These are phyloP conservation scores for Leucophenga varia DNA, from an alignment of 1,140 invertebrate genomes.

Conservation along the genomic window DNA sequence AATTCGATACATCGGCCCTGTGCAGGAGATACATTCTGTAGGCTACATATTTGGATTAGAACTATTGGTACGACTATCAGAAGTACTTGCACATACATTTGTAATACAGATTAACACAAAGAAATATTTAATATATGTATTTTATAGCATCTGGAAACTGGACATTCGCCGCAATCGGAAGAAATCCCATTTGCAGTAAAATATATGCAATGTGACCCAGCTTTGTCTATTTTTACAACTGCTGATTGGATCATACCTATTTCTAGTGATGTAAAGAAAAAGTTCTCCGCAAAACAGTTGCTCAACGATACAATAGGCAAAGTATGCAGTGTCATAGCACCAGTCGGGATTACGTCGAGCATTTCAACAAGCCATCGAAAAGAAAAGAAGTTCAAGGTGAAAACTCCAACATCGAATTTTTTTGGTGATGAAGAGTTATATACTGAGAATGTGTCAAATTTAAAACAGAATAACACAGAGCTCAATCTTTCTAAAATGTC, in stretches of 20 bases:
- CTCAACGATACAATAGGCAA: slow-evolving; percentile 23
- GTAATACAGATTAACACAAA: not conserved
- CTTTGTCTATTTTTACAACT: slow-evolving; percentile 28
- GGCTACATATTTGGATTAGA: slow-evolving; percentile 63
- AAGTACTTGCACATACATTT: not conserved
- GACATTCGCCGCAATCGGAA: slow-evolving; percentile 28
- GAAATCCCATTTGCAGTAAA: slow-evolving; percentile 24
- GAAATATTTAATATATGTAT: not conserved
- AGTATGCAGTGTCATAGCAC: slow-evolving; percentile 18
- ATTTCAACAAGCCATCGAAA: slow-evolving; percentile 2
- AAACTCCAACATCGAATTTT: slow-evolving; percentile 12
- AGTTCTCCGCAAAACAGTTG: slow-evolving; percentile 18
- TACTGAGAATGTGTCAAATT: not conserved
- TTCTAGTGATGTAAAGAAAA: slow-evolving; percentile 23
- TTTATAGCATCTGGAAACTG: slow-evolving; percentile 26
- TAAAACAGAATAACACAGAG: not conserved
- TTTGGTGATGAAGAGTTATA: slow-evolving; percentile 3
- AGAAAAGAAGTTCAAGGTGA: slow-evolving; percentile 18
- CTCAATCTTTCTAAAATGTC: slow-evolving; percentile 2
- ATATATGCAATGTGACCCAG: slow-evolving; percentile 30
- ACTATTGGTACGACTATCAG: slow-evolving; percentile 58
- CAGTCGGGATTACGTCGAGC: slow-evolving; percentile 7
- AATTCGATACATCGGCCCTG: slow-evolving; percentile 61
- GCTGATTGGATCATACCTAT: slow-evolving; percentile 27
- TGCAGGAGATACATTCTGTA: slow-evolving; percentile 58